These are phyloP conservation scores for Zapornia atra DNA, from an alignment of 2,113 vertebrate species.

Conservation along the genomic window DNA sequence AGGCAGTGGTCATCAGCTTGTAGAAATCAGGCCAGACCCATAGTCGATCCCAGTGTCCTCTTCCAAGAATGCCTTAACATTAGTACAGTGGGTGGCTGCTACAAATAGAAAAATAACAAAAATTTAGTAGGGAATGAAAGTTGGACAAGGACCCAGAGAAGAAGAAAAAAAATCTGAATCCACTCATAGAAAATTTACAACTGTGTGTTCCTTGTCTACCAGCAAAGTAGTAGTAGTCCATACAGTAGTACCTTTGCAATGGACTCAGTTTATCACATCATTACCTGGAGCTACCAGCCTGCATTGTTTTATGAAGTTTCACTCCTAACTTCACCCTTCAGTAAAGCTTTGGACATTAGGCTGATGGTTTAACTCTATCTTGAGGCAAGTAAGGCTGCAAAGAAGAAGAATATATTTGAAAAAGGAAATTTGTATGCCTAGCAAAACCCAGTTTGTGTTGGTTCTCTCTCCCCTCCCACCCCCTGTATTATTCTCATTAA, in stretches of 20 bases:
- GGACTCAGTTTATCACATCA: neutral
- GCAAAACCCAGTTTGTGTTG: neutral
- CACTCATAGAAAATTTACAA: neutral
- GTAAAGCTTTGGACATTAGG: neutral
- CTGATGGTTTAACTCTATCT: neutral
- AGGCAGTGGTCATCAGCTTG: neutral
- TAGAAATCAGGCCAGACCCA: neutral
- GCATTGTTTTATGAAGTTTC: neutral
- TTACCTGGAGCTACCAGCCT: neutral
- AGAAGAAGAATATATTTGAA: neutral
- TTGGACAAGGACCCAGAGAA: neutral
- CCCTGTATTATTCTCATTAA: neutral
- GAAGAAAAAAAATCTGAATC: neutral
- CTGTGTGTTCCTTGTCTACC: neutral
- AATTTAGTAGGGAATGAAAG: neutral
- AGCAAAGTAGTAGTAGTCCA: neutral
- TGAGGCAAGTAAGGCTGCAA: neutral
- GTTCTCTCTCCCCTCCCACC: neutral
- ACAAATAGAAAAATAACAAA: neutral
- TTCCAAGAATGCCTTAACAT: neutral
- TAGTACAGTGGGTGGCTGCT: neutral
- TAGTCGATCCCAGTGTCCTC: neutral
- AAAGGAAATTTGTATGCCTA: neutral
- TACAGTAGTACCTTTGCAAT: neutral
- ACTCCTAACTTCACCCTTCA: neutral